A percentile compares a stretch with the other conserved stretches of the same genome.
These are phyloP conservation scores for Morpho helenor DNA, from an alignment of 2,888 invertebrate species.

Conservation along the genomic window DNA sequence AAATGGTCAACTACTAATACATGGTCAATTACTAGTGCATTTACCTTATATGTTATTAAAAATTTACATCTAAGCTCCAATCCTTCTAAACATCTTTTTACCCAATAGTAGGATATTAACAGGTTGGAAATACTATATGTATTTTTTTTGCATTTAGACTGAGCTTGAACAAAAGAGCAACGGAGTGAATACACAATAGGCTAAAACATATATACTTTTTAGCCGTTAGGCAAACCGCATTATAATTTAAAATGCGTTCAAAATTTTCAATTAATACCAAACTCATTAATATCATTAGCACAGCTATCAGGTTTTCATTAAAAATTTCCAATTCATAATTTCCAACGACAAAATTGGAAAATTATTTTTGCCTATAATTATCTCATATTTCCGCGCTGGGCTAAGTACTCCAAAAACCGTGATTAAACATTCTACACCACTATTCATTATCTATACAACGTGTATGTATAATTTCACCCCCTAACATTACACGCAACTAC, in stretches of 20 bases:
- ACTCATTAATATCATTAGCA: constrained; percentile 34
- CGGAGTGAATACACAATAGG: background rate
- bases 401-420: constrained; percentile 71
- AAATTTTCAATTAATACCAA: constrained; percentile 31
- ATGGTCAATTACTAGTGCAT: too few species aligned
- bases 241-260: constrained; percentile 29
- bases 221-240: constrained; percentile 23
- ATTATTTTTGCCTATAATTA: constrained; percentile 68
- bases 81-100: too few species aligned
- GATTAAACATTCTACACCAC: constrained; percentile 74
- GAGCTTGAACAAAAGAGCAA: too few species aligned
- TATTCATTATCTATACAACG: constrained; percentile 69
- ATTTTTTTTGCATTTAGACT: too few species aligned
- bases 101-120: too few species aligned
- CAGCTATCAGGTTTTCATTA: constrained; percentile 36
- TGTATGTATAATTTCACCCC: constrained; percentile 47
- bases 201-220: constrained; percentile 9
- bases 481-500: constrained; percentile 71
- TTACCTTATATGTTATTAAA: too few species aligned
- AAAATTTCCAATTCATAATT: constrained; percentile 46
- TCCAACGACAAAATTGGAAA: constrained; percentile 52
- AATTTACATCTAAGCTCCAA: too few species aligned
- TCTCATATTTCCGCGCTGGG: constrained; percentile 59
- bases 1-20: too few species aligned
- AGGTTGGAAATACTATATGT: too few species aligned